These are phyloP conservation scores for Luperina testacea DNA, from an alignment of 2,888 invertebrate species.

Conservation along the genomic window DNA sequence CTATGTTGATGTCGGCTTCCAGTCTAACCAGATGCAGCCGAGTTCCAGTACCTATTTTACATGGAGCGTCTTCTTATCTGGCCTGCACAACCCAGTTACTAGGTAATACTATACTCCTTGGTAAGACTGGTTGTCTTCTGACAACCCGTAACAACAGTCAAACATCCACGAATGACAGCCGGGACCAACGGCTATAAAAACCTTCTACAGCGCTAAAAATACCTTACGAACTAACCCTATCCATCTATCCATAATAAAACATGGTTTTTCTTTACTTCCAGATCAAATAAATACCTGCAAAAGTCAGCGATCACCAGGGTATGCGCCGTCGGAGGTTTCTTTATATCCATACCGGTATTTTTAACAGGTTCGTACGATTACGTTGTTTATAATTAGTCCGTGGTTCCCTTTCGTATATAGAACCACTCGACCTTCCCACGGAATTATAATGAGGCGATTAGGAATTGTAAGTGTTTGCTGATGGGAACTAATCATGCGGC, in stretches of 20 bases:
- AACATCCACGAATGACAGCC: not conserved
- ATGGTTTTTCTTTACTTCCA: conserved; percentile 85
- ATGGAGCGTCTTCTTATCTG: not conserved
- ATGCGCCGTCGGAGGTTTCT: conserved; percentile 97
- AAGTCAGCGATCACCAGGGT: conserved; percentile 97
- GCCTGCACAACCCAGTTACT: not conserved
- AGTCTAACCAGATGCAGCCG: not conserved
- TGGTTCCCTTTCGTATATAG: conserved; percentile 18
- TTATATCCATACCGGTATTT: conserved; percentile 98
- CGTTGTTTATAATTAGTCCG: conserved; percentile 33
- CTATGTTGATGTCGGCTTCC: too few species aligned
- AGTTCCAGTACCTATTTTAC: too few species aligned
- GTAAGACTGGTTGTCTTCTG: not conserved
- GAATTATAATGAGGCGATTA: conserved; percentile 23
- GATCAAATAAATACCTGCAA: conserved; percentile 97
- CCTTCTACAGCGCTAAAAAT: not conserved
- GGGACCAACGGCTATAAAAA: not conserved
- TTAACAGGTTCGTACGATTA: conserved; percentile 93
- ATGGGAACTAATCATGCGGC: conserved; percentile 22
- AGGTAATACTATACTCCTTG: not conserved
- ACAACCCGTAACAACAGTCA: not conserved
- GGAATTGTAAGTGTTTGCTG: not conserved
- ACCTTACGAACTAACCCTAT: not conserved
- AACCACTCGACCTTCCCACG: conserved; percentile 44
- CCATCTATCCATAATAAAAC: not conserved